Conservation (phyloP, 2,888 invertebrate genomes). For the Timandra comae region DNA sequence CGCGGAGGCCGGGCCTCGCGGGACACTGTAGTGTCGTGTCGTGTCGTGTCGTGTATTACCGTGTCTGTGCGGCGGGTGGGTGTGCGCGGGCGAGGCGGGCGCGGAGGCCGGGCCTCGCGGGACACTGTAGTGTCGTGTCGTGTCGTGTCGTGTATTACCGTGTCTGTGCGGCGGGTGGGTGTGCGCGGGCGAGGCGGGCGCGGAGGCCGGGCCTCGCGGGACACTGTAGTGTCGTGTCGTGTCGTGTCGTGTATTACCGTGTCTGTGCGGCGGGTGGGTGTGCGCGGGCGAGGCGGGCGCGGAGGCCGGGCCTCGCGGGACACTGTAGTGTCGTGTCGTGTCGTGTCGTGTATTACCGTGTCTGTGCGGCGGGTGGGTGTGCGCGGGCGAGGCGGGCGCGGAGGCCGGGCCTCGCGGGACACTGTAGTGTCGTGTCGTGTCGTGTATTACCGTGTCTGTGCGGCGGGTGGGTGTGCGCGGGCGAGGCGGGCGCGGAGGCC, state of each 20-base stretch:
- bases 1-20: slow-evolving; percentile 59
- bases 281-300: slow-evolving; percentile 62
- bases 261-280: too few species aligned
- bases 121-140: neutral
- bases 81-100: slow-evolving; percentile 57
- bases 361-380: slow-evolving; percentile 11
- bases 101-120: slow-evolving; percentile 60
- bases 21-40: too few species aligned
- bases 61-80: slow-evolving; percentile 1
- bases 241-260: too few species aligned
- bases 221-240: too few species aligned
- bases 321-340: neutral
- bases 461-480: slow-evolving; percentile 37
- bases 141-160: slow-evolving; percentile 1
- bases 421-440: too few species aligned
- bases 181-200: slow-evolving; percentile 59
- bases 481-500: slow-evolving; percentile 62
- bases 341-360: neutral
- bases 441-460: too few species aligned
- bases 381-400: slow-evolving; percentile 61
- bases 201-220: slow-evolving; percentile 58
- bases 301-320: slow-evolving; percentile 57
- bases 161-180: slow-evolving; percentile 24
- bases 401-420: slow-evolving; percentile 58
- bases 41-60: too few species aligned